Base-by-base conservation (phyloP, 2,113 vertebrate species). In the Paramisgurnus dabryanus region DNA sequence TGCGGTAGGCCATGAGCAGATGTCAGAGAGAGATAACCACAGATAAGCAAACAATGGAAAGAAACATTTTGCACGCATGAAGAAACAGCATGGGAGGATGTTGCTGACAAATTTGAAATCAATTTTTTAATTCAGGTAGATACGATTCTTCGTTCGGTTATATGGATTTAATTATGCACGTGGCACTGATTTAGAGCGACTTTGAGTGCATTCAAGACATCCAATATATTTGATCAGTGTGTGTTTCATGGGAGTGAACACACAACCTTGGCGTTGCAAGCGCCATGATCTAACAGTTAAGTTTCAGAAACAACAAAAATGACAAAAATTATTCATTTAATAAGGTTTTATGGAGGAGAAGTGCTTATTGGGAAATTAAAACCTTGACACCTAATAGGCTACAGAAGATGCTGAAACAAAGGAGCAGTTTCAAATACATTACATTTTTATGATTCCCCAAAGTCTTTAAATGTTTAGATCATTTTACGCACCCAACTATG, bases 11-110 rank as follows among this genome's bases (percentile, higher is more conserved):
- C 80, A 85, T 85, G 72, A 84, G 67, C 86, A 85, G 82, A 82
- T 85, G 86, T 81, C 80, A 81, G 79, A 61, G 69, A 82, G 70
- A 78, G 76, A 83, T 79, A 80, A 80, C 65, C 81, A 80, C 71
- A 78, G 76, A 78, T 61, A 68, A 66, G 67, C 77, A 85, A 87
- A 87, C 86, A 82, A 39, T 67, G 39, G 12, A 65, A 76, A 83
- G 76, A 66, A 79, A 77, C 57, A 84, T 79, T 80, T 81, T 78
- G 34, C 76, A 85, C 76, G 84, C 84, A 57, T 79, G 79, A 50
- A 60, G 55, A 77, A 79, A 81, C 80, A 76, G 53, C 57, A 64
- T 8, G 75, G 40, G 40, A 18, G 63, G 60, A 41, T 40, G 10
- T 22, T 34, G 58, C 3, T 3, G 45, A 47, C 55, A 34, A 34